Percentiles rank a stretch among this genome's conserved stretches.
Evolutionary conservation across 2,797 vertebrate genomes (phyloP).

Genomic region (Pogonophryne albipinna): DNA sequence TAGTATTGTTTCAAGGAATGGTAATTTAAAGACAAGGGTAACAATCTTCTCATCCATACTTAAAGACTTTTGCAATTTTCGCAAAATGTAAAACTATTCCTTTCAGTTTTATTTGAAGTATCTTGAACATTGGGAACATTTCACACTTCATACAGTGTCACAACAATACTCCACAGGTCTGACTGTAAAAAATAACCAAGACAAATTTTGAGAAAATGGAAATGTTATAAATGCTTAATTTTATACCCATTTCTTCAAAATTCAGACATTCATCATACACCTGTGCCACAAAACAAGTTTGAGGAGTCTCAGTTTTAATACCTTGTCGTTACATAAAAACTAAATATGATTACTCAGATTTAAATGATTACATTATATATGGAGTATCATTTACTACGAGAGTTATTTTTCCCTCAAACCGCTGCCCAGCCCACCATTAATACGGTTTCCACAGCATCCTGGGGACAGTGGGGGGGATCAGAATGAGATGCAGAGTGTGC

Average conservation of each 20-base stretch:
- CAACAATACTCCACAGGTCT: not conserved
- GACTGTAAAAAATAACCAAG: not conserved
- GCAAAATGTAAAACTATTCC: not conserved
- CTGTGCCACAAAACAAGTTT: not conserved
- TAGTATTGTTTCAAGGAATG: not conserved
- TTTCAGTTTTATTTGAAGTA: not conserved
- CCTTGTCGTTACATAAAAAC: not conserved
- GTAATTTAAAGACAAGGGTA: not conserved
- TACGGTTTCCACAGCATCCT: slow-evolving; percentile 19
- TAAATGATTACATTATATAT: not conserved
- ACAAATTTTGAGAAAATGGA: not conserved
- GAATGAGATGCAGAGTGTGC: slow-evolving; percentile 70
- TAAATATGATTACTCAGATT: not conserved
- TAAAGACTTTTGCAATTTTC: not conserved
- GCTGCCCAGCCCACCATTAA: slow-evolving; percentile 35
- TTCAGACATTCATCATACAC: not conserved
- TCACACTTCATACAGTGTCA: not conserved
- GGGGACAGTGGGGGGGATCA: slow-evolving; percentile 32
- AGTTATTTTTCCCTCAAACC: slow-evolving; percentile 11
- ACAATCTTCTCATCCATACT: too few species aligned
- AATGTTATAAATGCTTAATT: not conserved
- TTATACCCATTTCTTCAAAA: not conserved
- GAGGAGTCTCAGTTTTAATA: not conserved
- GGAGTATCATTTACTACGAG: not conserved
- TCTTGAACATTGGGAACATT: not conserved